Conservation (phyloP, 2,888 invertebrate genomes). For the Sturmia bella region DNA sequence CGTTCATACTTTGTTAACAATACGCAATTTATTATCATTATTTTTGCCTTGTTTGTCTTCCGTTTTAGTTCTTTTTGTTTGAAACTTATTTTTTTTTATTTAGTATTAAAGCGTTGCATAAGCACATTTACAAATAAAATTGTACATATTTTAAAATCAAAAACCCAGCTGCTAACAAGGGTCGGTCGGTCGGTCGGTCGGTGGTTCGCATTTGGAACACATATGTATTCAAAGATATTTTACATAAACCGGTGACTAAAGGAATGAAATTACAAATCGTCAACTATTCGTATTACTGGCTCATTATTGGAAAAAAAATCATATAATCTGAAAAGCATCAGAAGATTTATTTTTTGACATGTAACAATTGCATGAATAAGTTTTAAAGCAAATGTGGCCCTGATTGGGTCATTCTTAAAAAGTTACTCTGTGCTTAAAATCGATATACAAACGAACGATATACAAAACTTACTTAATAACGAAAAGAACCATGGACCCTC, state of each 20-base stretch:
- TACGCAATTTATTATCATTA: constrained; percentile 69
- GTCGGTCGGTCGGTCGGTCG: constrained; percentile 37
- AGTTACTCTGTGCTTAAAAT: too few relatives aligned
- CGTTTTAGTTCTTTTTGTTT: constrained; percentile 37
- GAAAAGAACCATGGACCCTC: too few relatives aligned
- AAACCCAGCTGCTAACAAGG: constrained; percentile 47
- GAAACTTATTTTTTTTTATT: constrained; percentile 45
- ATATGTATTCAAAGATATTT: constrained; percentile 11
- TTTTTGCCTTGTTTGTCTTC: constrained; percentile 60
- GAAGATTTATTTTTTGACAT: too few relatives aligned
- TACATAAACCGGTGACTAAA: background rate
- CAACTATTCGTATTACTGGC: background rate
- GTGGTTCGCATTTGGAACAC: constrained; percentile 12
- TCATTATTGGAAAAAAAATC: too few relatives aligned
- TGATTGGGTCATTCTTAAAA: too few relatives aligned
- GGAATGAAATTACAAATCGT: background rate
- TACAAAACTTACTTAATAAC: too few relatives aligned
- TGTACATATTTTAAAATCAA: constrained; percentile 48
- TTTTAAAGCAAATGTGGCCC: too few relatives aligned
- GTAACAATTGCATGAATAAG: too few relatives aligned
- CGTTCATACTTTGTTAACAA: constrained; percentile 56
- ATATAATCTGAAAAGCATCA: too few relatives aligned
- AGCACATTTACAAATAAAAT: constrained; percentile 41
- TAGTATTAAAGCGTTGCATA: constrained; percentile 47
- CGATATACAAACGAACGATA: too few relatives aligned